Base-by-base conservation (phyloP, 2,113 vertebrate species). In the Regulus satrapa region DNA sequence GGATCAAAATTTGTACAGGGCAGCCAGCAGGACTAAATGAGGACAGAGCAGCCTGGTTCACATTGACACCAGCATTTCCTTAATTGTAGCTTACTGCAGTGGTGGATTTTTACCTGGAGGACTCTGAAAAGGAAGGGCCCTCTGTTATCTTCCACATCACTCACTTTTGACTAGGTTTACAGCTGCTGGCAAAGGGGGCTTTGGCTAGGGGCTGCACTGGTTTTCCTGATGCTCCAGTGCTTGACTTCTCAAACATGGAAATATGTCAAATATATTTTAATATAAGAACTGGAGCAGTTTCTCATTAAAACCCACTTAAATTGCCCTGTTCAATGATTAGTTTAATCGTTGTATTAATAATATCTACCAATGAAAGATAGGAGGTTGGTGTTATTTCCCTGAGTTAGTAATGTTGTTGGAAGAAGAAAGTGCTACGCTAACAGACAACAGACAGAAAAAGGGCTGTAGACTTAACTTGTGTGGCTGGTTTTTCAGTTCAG, bases 311-410 rank as follows among this genome's bases (percentile, higher is more conserved):
- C 13, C 14, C 55, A 45, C 28, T 55, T 51, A 88, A 88, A 76
- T 62, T 56, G 18, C 32, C n/a, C 21, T 76, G 61, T 92, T 79
- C 51, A 54, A 5, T 32, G 3, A 78, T 36, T 12, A 66, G 12
- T 85, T 92, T 85, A 93, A 93, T 89, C 21, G 23, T 54, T 58
- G 46, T 51, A 77, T 85, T 85, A 88, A 71, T 82, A 92, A 90
- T 66, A 77, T 5, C n/a, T 41, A 74, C 32, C 71, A 92, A n/a
- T n/a, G 75, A 92, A 73, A 88, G 17, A 19, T 48, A 48, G 43
- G 38, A 64, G 58, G 55, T 17, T 13, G 78, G 28, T 66, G n/a
- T 69, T 79, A 51, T 34, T 91, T 66, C 46, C 24, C 49, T 38
- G 38, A 82, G 28, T 43, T 66, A 34, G 34, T 51, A 28, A 55